A percentile compares a stretch with the other conserved stretches of the same genome.
These are phyloP conservation scores for Triplophysa rosa DNA, from an alignment of 2,113 vertebrate species.

Conservation along the genomic window DNA sequence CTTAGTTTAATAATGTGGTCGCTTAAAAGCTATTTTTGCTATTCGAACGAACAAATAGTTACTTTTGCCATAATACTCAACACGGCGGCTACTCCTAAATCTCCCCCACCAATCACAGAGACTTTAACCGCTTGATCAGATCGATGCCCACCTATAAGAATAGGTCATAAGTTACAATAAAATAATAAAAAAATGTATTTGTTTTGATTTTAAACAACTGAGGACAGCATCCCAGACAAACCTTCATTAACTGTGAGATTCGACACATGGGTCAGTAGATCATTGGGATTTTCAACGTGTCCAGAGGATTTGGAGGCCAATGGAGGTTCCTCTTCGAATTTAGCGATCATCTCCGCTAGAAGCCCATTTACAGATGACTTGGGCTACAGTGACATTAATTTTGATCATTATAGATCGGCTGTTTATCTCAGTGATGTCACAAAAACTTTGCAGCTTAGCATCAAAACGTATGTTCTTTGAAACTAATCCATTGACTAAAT, in stretches of 20 bases:
- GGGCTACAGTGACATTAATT: conserved; percentile 73
- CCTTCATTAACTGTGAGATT: conserved; percentile 81
- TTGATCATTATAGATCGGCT: too few relatives aligned
- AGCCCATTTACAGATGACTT: conserved; percentile 83
- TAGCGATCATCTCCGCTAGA: conserved; percentile 87
- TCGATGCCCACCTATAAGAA: conserved; percentile 60
- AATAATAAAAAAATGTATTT: background rate
- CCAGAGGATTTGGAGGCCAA: conserved; percentile 74
- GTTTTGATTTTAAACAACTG: background rate
- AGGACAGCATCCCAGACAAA: conserved; percentile 51
- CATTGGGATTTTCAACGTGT: conserved; percentile 75
- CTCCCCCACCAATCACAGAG: conserved; percentile 89
- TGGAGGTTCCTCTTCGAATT: conserved; percentile 93
- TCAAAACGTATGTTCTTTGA: too few relatives aligned
- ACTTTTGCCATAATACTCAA: conserved; percentile 90
- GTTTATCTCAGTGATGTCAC: too few relatives aligned
- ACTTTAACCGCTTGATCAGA: conserved; percentile 75
- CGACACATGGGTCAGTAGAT: conserved; percentile 85
- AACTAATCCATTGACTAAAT: too few relatives aligned
- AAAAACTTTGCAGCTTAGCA: too few relatives aligned
- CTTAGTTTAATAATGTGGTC: background rate
- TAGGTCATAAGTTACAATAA: background rate
- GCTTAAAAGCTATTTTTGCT: background rate
- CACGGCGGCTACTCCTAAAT: conserved; percentile 87
- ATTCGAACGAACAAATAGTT: background rate